A percentile compares a stretch with the other conserved stretches of the same genome.
Evolutionary conservation across 1,140 invertebrate species (phyloP).

Genomic region (Glomeris maerens): DNA sequence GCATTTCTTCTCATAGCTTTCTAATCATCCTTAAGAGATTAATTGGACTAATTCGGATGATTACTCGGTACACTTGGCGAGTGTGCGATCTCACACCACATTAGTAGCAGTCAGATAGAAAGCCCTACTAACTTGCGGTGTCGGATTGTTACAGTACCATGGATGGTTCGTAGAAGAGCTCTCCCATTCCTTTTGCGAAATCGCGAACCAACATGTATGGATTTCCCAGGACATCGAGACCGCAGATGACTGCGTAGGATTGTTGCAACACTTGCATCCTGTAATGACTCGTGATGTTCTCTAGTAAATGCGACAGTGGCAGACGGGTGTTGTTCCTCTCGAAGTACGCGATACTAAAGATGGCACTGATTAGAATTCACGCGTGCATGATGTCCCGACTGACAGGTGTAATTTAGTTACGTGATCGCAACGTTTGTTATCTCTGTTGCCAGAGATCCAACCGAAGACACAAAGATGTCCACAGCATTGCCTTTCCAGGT

Average conservation of each 20-base stretch:
- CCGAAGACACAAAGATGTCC: constrained; percentile 44
- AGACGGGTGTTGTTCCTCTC: constrained; percentile 22
- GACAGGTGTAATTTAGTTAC: constrained; percentile 26
- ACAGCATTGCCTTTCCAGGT: constrained; percentile 31
- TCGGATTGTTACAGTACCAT: constrained; percentile 22
- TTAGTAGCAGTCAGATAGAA: no score
- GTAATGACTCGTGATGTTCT: constrained; percentile 28
- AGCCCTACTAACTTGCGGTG: no score
- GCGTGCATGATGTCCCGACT: not conserved
- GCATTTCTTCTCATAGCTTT: no score
- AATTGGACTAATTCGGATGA: no score
- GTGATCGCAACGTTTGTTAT: constrained; percentile 46
- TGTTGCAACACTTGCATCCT: constrained; percentile 32
- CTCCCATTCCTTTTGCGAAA: constrained; percentile 33
- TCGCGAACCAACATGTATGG: constrained; percentile 34
- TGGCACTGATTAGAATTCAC: not conserved
- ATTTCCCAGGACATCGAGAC: constrained; percentile 36
- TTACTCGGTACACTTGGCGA: no score
- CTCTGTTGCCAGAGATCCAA: constrained; percentile 44
- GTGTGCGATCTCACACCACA: no score
- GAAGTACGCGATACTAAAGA: constrained; percentile 29
- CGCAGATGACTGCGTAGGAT: constrained; percentile 33
- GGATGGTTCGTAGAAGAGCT: constrained; percentile 34
- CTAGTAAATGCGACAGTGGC: constrained; percentile 22
- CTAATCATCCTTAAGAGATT: no score